Base-by-base conservation (phyloP, 2,888 invertebrate species). In the Polydrusus tereticollis region DNA sequence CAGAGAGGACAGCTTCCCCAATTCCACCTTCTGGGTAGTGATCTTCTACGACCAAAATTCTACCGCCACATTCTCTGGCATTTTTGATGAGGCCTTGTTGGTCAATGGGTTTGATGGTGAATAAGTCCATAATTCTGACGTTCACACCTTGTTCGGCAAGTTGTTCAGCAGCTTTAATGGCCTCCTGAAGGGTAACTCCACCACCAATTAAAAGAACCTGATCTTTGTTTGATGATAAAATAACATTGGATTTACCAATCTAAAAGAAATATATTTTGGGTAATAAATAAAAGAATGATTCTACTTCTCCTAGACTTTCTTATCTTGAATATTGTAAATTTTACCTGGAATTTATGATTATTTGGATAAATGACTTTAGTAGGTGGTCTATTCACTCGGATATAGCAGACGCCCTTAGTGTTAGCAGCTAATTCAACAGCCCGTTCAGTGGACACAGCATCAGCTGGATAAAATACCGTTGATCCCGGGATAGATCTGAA, bases 361-460 rank as follows among this genome's bases (percentile, higher is more conserved):
- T 94, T 95, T 59, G 88, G 86, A 84, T 99, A 99, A 55, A 99
- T 85, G 14, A 98, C 90, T 59, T 91, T 87, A 1, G 96, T 95
- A 80, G 94, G 93, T 65, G 99, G 98, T 1, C 99, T 89, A 12
- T 97, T 96, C 0, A 98, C 97, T 78, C 99, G 91, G 80, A 99
- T 94, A 87, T 97, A 99, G 83, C 96, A 97, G 18, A 81, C 73
- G 33, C 99, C 98, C 80, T 91, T 90, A 0, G 94, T 96, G 85
- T 97, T 97, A 77, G 98, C 98, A 0, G 98, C 97, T 75, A 99
- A 85, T 87, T 99, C 98, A 21, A 96, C 94, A 1, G 98, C 95
- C 65, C 97, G 90, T 87, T 99, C 99, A 23, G 93, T 89, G 33
- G 96, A 93, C 7, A 99, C 98, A 0, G 97, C 99, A 86, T 99